These are phyloP conservation scores for Cheirogaleus medius DNA, from an alignment of 2,113 vertebrate species.

Conservation along the genomic window DNA sequence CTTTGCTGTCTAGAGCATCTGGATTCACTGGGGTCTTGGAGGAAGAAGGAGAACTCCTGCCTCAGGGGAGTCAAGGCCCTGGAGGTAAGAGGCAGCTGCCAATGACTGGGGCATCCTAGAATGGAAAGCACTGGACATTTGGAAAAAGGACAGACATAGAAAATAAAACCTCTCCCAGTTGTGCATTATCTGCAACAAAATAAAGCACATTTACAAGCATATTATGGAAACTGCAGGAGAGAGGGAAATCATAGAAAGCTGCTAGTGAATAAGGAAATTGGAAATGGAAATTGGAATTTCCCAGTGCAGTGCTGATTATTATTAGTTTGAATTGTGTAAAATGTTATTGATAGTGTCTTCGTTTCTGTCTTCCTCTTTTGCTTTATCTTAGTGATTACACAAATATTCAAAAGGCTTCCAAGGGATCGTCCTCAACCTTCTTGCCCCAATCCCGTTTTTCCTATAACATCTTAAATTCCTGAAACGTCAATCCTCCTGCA, in stretches of 20 bases:
- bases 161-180: not conserved
- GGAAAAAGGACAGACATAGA: not conserved
- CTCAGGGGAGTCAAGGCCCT: not conserved
- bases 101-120: not conserved
- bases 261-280: constrained; percentile 60
- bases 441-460: not conserved
- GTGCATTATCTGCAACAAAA: constrained; percentile 45
- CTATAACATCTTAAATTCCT: not conserved
- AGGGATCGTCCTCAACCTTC: not conserved
- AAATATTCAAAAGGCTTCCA: not conserved
- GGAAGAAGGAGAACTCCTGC: not conserved
- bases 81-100: not conserved
- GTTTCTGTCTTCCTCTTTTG: not conserved
- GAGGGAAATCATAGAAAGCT: constrained; percentile 41
- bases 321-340: constrained; percentile 41
- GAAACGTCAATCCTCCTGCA: not conserved
- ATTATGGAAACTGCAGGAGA: constrained; percentile 37
- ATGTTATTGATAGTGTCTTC: constrained; percentile 50
- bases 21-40: not conserved
- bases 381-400: not conserved
- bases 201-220: constrained; percentile 50
- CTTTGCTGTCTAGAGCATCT: not conserved
- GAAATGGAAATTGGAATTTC: constrained; percentile 59
- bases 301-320: not conserved
- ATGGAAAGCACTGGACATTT: not conserved